phyloP scores from a whole-genome alignment of 2,888 invertebrate species.

The Oegoconia quadripuncta region DNA sequence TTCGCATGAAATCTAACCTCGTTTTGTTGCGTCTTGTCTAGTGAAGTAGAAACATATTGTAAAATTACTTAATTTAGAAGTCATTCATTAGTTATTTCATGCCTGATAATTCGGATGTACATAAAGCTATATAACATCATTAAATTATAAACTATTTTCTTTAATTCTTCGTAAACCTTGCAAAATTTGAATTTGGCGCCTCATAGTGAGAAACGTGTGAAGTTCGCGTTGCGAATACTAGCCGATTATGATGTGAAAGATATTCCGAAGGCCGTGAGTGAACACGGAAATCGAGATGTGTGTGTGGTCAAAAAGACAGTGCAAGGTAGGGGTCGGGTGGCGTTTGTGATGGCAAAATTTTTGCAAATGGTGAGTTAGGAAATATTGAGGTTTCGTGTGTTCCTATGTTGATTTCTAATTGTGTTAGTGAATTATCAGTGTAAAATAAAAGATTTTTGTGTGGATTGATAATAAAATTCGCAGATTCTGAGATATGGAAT shows the following conservation, averaged over 20 bases:
- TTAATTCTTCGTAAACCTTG: conserved; percentile 24
- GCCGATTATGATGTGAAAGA: conserved; percentile 82
- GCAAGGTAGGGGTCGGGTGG: conserved; percentile 88
- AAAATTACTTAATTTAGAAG: too few relatives aligned
- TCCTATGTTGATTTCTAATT: conserved; percentile 49
- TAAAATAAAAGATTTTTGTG: conserved; percentile 61
- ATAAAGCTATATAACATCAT: too few relatives aligned
- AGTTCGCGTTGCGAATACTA: conserved; percentile 80
- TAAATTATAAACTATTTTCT: too few relatives aligned
- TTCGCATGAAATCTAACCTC: conserved; percentile 1
- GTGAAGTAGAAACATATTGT: too few relatives aligned
- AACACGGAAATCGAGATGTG: conserved; percentile 80
- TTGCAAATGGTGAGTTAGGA: conserved; percentile 87
- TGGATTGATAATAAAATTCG: conserved; percentile 64
- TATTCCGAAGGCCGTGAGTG: conserved; percentile 83
- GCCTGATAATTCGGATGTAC: too few relatives aligned
- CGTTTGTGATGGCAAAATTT: conserved; percentile 88
- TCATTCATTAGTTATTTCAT: too few relatives aligned
- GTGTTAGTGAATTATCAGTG: conserved; percentile 67
- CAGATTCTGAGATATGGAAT: conserved; percentile 72
- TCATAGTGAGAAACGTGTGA: conserved; percentile 64
- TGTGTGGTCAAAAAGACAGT: conserved; percentile 83
- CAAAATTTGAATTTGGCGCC: conserved; percentile 73
- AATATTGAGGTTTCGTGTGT: conserved; percentile 61
- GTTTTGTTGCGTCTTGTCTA: not conserved